Conservation (phyloP, 1,140 invertebrate species). For the Triops longicaudatus region DNA sequence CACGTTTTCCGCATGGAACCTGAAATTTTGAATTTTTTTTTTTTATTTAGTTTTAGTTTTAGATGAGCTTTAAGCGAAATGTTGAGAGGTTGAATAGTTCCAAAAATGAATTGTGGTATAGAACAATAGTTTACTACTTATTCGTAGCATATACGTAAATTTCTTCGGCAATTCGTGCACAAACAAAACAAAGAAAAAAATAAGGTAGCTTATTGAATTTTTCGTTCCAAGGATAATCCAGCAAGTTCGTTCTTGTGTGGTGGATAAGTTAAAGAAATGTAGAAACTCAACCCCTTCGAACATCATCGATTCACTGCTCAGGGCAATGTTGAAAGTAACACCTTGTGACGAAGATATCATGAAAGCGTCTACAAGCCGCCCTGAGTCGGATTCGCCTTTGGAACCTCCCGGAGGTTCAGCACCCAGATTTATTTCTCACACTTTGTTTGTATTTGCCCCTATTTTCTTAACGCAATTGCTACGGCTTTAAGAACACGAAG, state of each 20-base stretch:
- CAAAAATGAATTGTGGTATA: no score
- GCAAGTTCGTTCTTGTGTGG: constrained; percentile 52
- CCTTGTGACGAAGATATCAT: constrained; percentile 47
- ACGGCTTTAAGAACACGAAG: neutral
- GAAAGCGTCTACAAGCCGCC: neutral
- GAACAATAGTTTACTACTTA: no score
- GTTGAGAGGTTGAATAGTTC: no score
- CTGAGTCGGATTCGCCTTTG: neutral
- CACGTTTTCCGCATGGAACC: constrained; percentile 4
- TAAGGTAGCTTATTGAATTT: no score
- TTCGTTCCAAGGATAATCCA: constrained; percentile 46
- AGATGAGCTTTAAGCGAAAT: no score
- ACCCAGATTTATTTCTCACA: neutral
- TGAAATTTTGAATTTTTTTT: neutral
- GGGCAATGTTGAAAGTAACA: constrained; percentile 57
- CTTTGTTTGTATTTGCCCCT: neutral
- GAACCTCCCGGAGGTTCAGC: neutral
- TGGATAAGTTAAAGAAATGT: constrained; percentile 55
- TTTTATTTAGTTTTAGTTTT: neutral
- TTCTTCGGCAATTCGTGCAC: no score
- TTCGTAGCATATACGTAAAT: no score
- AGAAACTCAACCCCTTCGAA: constrained; percentile 64
- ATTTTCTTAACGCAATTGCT: neutral
- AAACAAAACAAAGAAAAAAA: no score
- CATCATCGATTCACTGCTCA: constrained; percentile 64